Evolutionary conservation across 2,888 invertebrate species (phyloP), one percentile per base, ranked within the genome.

Genomic region (Andrena fulva): DNA sequence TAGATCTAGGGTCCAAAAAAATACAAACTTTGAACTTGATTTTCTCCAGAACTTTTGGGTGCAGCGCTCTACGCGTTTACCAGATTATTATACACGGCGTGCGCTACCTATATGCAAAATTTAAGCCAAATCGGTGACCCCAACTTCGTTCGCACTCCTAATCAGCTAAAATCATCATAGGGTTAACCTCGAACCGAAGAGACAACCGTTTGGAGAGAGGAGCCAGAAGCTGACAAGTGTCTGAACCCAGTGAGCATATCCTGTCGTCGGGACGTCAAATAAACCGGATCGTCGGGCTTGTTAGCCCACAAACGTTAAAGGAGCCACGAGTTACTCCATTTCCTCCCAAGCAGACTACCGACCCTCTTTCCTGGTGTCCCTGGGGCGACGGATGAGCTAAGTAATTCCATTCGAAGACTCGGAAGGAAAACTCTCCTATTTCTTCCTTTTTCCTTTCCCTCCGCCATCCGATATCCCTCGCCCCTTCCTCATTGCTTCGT

Each of bases 361-460:
- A 70, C 68, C 70, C 64, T 72, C 70, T 60, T 66, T 72, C 71
- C 62, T 50, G 67, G 50, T 27, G 42, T 50, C 78, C 82, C 80
- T 73, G 59, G 75, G 73, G 80, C 79, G 60, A 79, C 31, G 77
- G 80, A 82, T 82, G 77, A 86, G 86, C 83, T 81, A 85, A 85
- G 82, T 88, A 87, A 87, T 88, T 88, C 79, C 87, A 82, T 84
- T 81, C 82, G 87, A 79, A 73, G 81, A 81, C 66, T 81, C 77
- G 79, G 64, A 75, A 85, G 78, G 78, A 79, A 74, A 72, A 50
- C 73, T 48, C 77, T 56, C 33, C 64, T 5, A 24, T 66, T 67
- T 20, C 75, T 54, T 64, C 62, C 63, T 24, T 54, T 59, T 12
- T 20, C 5, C 33, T 4, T 31, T 20, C 35, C 31, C 6, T 16